phyloP scores from a whole-genome alignment of 2,797 vertebrate genomes.

The Merluccius polli region DNA sequence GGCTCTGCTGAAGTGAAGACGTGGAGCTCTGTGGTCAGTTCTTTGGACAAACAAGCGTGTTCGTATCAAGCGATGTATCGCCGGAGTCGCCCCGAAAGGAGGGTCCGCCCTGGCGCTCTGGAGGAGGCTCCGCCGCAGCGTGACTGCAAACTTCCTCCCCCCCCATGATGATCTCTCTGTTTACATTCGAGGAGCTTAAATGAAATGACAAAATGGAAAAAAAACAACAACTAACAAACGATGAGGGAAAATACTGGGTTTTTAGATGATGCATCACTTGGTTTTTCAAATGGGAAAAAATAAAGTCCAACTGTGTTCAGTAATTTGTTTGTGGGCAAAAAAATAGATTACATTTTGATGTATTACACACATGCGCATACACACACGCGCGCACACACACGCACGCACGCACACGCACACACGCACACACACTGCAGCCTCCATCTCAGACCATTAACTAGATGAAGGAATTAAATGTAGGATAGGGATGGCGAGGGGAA shows the following conservation, averaged over 20 bases:
- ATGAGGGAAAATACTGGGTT: not conserved
- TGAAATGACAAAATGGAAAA: not conserved
- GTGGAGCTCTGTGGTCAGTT: slow-evolving; percentile 6
- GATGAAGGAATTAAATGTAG: slow-evolving; percentile 57
- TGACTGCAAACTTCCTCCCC: slow-evolving; percentile 14
- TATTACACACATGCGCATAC: not conserved
- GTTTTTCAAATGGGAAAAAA: slow-evolving; percentile 17
- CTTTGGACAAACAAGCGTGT: slow-evolving; percentile 16
- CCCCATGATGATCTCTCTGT: slow-evolving; percentile 1
- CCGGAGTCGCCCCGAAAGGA: too few species aligned
- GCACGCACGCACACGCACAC: not conserved
- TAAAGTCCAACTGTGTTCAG: slow-evolving; percentile 26
- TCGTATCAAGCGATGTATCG: slow-evolving; percentile 5
- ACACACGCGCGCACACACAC: not conserved
- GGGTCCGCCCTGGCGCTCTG: slow-evolving; percentile 13
- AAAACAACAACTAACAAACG: not conserved
- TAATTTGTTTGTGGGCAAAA: slow-evolving; percentile 41
- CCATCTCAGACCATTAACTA: slow-evolving; percentile 60
- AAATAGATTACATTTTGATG: slow-evolving; percentile 41
- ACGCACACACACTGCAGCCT: slow-evolving; percentile 20
- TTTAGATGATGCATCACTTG: not conserved
- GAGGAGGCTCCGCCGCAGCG: slow-evolving; percentile 20
- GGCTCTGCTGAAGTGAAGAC: slow-evolving; percentile 13
- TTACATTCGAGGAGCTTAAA: slow-evolving; percentile 12
- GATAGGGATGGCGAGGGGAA: slow-evolving; percentile 29